Evolutionary conservation across 1,140 invertebrate genomes (phyloP).

Genomic region (Druon quercuslanigerum): DNA sequence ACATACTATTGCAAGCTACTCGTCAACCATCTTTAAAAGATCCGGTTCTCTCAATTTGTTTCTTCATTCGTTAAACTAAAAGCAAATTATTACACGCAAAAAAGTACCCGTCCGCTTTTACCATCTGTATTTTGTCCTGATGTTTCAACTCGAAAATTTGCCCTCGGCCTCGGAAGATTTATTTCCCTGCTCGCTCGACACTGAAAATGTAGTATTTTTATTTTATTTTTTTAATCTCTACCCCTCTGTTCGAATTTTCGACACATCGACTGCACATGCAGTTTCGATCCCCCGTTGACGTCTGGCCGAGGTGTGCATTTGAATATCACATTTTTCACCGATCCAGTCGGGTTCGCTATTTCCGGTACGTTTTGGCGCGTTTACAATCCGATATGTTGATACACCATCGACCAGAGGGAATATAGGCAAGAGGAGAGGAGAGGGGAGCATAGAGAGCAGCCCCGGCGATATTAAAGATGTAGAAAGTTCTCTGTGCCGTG

Average conservation of each 20-base stretch:
- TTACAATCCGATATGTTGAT: conserved; percentile 47
- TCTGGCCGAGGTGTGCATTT: conserved; percentile 38
- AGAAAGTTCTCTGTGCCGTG: conserved; percentile 46
- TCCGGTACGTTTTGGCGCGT: conserved; percentile 45
- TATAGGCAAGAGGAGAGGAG: conserved; percentile 11
- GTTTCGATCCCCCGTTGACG: conserved; percentile 34
- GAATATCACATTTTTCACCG: conserved; percentile 44
- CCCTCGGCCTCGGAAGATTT: background rate
- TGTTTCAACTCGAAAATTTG: conserved; percentile 4
- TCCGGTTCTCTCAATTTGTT: conserved; percentile 7
- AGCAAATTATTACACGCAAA: background rate
- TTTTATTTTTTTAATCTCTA: conserved; percentile 17
- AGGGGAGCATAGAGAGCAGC: conserved; percentile 5
- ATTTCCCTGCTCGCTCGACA: conserved; percentile 12
- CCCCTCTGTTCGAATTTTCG: conserved; percentile 6
- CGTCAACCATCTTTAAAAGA: conserved; percentile 1
- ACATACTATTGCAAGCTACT: background rate
- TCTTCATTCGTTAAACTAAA: conserved; percentile 16
- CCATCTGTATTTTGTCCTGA: background rate
- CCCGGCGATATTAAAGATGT: conserved; percentile 50
- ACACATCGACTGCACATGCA: conserved; percentile 23
- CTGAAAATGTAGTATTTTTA: conserved; percentile 24
- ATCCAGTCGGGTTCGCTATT: conserved; percentile 39
- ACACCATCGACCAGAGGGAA: conserved; percentile 22
- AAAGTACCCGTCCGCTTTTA: background rate